Conservation (phyloP, 2,888 invertebrate genomes). For the Xanthorhoe designata region DNA sequence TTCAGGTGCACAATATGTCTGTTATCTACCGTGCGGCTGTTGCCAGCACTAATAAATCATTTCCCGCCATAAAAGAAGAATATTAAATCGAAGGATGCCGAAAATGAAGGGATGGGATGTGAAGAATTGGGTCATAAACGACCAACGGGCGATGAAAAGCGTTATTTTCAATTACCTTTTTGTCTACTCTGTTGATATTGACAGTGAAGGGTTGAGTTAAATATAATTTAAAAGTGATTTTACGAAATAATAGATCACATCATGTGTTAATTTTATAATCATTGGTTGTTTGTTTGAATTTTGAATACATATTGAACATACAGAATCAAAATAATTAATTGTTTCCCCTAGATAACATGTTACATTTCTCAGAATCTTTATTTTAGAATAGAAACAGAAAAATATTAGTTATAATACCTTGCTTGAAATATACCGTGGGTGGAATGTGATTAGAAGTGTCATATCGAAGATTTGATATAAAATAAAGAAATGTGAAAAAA, state of each 20-base stretch:
- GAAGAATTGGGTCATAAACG: constrained; percentile 79
- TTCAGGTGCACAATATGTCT: constrained; percentile 60
- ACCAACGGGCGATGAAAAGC: constrained; percentile 67
- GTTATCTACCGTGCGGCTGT: constrained; percentile 59
- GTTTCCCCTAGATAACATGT: too few relatives aligned
- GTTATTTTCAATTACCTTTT: constrained; percentile 69
- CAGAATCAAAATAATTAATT: too few relatives aligned
- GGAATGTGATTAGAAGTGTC: too few relatives aligned
- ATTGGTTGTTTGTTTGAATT: too few relatives aligned
- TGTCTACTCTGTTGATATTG: constrained; percentile 39
- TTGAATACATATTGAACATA: too few relatives aligned
- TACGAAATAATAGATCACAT: neutral
- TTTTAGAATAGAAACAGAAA: too few relatives aligned
- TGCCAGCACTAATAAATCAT: constrained; percentile 71
- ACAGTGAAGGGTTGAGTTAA: constrained; percentile 10
- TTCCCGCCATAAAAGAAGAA: constrained; percentile 72
- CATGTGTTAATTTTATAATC: too few relatives aligned
- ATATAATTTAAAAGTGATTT: neutral
- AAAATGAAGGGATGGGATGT: constrained; percentile 67
- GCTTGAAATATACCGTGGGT: too few relatives aligned
- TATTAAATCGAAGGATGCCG: constrained; percentile 74
- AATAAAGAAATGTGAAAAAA: too few relatives aligned
- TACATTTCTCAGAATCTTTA: too few relatives aligned
- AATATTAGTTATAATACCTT: too few relatives aligned
- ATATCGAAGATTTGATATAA: too few relatives aligned